Conservation (phyloP, 2,113 vertebrate species). For the Neotoma lepida region DNA sequence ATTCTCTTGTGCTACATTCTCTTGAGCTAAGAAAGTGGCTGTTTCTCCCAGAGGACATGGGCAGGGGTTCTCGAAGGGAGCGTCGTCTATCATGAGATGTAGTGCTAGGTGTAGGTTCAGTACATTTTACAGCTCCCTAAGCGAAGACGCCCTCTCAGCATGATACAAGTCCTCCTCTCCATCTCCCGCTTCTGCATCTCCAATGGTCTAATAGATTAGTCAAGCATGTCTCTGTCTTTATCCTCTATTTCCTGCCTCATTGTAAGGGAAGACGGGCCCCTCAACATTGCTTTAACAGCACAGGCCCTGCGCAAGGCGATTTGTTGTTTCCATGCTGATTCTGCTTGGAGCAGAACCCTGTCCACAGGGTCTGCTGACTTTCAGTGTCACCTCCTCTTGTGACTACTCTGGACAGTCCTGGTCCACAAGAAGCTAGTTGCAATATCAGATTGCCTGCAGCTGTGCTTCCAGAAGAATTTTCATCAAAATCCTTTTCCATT, state of each 20-base stretch:
- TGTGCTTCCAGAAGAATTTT: neutral
- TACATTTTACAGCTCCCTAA: neutral
- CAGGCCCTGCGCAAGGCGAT: neutral
- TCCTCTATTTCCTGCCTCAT: neutral
- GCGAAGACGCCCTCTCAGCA: neutral
- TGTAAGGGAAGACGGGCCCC: neutral
- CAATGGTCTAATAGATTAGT: neutral
- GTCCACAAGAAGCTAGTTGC: neutral
- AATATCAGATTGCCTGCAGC: neutral
- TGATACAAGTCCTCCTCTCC: neutral
- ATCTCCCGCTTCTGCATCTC: neutral
- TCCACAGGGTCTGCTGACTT: neutral
- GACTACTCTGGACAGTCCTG: neutral
- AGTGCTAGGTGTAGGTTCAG: neutral
- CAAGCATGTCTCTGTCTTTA: neutral
- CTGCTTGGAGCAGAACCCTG: neutral
- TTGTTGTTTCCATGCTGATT: neutral
- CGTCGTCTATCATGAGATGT: neutral
- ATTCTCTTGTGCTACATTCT: neutral
- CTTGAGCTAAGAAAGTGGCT: neutral
- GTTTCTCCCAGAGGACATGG: neutral
- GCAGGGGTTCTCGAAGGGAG: neutral
- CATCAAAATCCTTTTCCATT: constrained; percentile 15
- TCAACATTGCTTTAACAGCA: neutral
- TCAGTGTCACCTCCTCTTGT: neutral